A percentile compares a stretch with the other conserved stretches of the same genome.
These are phyloP conservation scores for Geopemphigus sp. DNA, from an alignment of 1,140 invertebrate species.

Conservation along the genomic window DNA sequence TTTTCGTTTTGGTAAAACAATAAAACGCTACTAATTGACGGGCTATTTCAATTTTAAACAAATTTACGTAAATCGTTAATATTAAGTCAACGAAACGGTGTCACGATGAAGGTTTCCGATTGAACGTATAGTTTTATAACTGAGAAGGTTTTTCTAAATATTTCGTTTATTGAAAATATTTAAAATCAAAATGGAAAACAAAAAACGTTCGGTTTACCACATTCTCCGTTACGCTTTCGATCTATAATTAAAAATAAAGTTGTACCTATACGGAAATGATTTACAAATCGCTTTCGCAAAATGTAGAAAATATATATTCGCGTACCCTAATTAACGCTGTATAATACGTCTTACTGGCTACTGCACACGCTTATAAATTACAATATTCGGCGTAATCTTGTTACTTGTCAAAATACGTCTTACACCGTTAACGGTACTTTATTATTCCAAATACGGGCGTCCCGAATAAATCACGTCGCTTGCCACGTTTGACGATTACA, in stretches of 20 bases:
- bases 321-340: background rate
- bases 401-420: slow-evolving; percentile 9
- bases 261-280: background rate
- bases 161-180: too few relatives aligned
- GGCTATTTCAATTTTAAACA: background rate
- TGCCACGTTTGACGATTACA: background rate
- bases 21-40: background rate
- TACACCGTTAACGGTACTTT: background rate
- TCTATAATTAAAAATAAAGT: too few relatives aligned
- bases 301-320: background rate
- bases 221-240: too few relatives aligned
- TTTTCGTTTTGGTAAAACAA: background rate
- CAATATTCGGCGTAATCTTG: background rate
- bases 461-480: background rate
- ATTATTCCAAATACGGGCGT: background rate
- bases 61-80: background rate
- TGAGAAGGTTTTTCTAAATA: too few relatives aligned
- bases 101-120: too few relatives aligned
- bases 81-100: background rate
- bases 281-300: background rate
- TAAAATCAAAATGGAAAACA: too few relatives aligned
- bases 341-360: slow-evolving; percentile 7
- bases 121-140: too few relatives aligned
- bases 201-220: too few relatives aligned
- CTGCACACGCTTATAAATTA: background rate